Evolutionary conservation across 1,140 invertebrate species (phyloP).

Genomic region (Magallana ariakensis): DNA sequence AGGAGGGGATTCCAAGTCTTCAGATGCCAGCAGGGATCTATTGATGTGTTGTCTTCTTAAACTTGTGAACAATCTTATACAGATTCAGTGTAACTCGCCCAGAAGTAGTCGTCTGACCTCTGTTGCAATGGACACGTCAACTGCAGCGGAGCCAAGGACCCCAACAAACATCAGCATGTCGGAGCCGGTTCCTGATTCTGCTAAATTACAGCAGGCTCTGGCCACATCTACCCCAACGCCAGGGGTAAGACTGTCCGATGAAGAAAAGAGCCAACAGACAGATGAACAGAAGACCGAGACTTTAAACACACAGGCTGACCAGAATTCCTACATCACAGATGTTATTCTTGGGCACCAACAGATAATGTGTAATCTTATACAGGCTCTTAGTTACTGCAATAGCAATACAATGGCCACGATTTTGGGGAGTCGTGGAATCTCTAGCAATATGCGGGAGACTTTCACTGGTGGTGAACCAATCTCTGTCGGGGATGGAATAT

Average conservation of each 20-base stretch:
- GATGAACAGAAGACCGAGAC: constrained; percentile 70
- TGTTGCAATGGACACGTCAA: constrained; percentile 39
- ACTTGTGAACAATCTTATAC: constrained; percentile 85
- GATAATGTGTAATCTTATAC: constrained; percentile 90
- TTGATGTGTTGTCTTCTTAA: constrained; percentile 86
- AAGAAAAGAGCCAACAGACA: constrained; percentile 72
- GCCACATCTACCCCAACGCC: constrained; percentile 57
- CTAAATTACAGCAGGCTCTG: constrained; percentile 68
- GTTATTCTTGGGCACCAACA: constrained; percentile 77
- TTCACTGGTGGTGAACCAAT: constrained; percentile 82
- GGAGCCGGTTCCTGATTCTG: constrained; percentile 67
- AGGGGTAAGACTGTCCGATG: constrained; percentile 68
- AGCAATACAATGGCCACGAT: constrained; percentile 81
- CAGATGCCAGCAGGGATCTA: constrained; percentile 84
- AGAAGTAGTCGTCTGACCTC: constrained; percentile 49
- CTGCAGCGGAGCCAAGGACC: constrained; percentile 48
- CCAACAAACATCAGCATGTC: constrained; percentile 58
- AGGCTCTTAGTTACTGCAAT: constrained; percentile 83
- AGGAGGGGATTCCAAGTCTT: constrained; percentile 82
- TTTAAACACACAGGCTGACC: constrained; percentile 47
- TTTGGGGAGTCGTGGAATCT: constrained; percentile 72
- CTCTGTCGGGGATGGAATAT: constrained; percentile 90
- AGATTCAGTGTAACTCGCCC: constrained; percentile 81
- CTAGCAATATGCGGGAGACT: constrained; percentile 70
- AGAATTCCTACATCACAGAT: constrained; percentile 69